These are phyloP conservation scores for Oikopleura dioica DNA, from an alignment of 23 tunicate species.

Conservation along the genomic window DNA sequence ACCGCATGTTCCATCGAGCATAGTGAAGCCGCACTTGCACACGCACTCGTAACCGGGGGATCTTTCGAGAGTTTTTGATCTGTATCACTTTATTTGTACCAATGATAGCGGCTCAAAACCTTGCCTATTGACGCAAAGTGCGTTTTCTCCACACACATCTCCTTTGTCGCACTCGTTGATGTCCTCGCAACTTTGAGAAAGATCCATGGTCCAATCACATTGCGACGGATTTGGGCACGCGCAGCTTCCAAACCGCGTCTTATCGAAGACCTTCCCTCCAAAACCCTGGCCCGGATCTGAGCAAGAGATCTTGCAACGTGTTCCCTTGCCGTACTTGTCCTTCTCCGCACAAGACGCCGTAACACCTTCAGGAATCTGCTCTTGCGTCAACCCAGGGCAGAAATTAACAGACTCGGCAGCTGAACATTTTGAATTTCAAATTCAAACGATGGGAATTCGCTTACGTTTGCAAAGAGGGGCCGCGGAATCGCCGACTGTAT, in stretches of 20 bases:
- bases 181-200: background rate
- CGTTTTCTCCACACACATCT: background rate
- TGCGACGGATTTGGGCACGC: background rate
- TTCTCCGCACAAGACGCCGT: background rate
- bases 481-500: too few relatives aligned
- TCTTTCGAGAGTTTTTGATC: too few relatives aligned
- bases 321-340: background rate
- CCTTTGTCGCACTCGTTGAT: background rate
- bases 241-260: background rate
- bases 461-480: too few relatives aligned
- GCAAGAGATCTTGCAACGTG: background rate
- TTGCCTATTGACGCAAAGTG: slow-evolving; percentile 11
- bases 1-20: background rate
- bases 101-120: too few relatives aligned
- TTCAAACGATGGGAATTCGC: too few relatives aligned
- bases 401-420: slow-evolving; percentile 8
- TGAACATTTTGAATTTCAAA: too few relatives aligned
- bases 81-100: too few relatives aligned
- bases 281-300: background rate
- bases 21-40: background rate
- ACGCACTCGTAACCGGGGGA: slow-evolving; percentile 1
- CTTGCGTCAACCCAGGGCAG: background rate
- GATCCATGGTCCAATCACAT: background rate
- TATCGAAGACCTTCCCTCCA: background rate
- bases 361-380: background rate